Evolutionary conservation across 2,888 invertebrate genomes (phyloP).

Genomic region (Ornithoptera priamus): DNA sequence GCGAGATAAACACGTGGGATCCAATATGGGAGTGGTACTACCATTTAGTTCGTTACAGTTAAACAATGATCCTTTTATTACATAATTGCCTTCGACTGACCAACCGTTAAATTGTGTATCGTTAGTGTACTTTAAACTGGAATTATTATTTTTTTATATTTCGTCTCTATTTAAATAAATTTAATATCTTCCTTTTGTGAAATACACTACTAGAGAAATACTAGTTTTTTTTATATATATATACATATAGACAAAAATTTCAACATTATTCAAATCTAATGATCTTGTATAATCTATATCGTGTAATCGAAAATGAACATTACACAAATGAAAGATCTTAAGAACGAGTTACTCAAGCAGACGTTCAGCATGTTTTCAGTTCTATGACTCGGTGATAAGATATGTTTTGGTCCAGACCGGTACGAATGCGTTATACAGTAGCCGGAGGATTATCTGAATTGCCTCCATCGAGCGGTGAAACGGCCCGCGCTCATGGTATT

Average conservation of each 20-base stretch:
- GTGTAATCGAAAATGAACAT: not conserved
- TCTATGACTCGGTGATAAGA: not conserved
- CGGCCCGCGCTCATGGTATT: constrained; percentile 15
- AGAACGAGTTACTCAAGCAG: not conserved
- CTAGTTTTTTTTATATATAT: no score
- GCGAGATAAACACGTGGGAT: constrained; percentile 45
- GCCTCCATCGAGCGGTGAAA: constrained; percentile 19
- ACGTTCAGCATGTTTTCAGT: not conserved
- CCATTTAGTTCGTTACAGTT: constrained; percentile 30
- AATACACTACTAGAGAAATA: no score
- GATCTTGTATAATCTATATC: not conserved
- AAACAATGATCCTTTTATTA: constrained; percentile 31
- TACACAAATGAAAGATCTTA: not conserved
- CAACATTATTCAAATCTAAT: not conserved
- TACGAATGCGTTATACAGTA: constrained; percentile 18
- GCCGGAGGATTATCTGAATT: constrained; percentile 29
- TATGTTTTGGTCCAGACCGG: not conserved
- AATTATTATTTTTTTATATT: not conserved
- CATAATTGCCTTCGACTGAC: constrained; percentile 26
- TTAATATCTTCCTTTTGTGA: no score
- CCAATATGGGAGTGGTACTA: constrained; percentile 42
- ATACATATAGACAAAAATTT: not conserved
- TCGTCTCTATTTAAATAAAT: not conserved
- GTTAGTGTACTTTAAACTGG: constrained; percentile 5
- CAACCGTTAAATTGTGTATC: constrained; percentile 27